Evolutionary conservation across 2,113 vertebrate genomes (phyloP), one percentile per base, ranked within the genome.

Genomic region (Limnothrissa miodon): DNA sequence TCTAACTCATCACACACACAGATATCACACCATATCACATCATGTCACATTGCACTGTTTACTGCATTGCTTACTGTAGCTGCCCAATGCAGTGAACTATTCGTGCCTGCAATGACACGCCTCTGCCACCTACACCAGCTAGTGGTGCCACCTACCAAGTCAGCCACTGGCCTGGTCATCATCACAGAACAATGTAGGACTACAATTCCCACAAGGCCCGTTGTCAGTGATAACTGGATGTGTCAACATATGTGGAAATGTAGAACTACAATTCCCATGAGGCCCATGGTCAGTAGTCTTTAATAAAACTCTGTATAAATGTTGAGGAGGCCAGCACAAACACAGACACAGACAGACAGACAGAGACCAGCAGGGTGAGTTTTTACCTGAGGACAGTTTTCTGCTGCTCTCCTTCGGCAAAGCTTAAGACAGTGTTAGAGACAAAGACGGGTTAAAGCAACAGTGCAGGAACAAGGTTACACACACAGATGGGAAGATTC

Each of bases 311-410:
- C 44, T 80, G 45, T 48, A 11, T 48, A 80, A 80, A 80, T 21
- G 10, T 11, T 39, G 0, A 36, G 36, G 7, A 74, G 36, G 29
- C 59, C 29, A 11, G 59, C 59, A 6, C 46, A 10, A 10, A 79
- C 51, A 79, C 59, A n/a, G n/a, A 74, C 0, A 6, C 8, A 70
- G 29, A 74, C 83, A 80, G n/a, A 66, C n/a, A 78, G 42, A 82
- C 56, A 56, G 13, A 36, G 36, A 23, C 80, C 56, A 66, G 21
- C 48, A 33, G 78, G 78, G 15, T 70, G 6, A 39, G 46, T 39
- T 19, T 87, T 87, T 87, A 87, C 83, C 86, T 87, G 83, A 1
- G 81, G 86, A 80, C 86, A 87, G 29, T 87, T 79, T 79, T 87
- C 83, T 79, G 85, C 48, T 81, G 86, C 83, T 78, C 86, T 83